Conservation (phyloP, 2,888 invertebrate species). For the Penaeus monodon region DNA sequence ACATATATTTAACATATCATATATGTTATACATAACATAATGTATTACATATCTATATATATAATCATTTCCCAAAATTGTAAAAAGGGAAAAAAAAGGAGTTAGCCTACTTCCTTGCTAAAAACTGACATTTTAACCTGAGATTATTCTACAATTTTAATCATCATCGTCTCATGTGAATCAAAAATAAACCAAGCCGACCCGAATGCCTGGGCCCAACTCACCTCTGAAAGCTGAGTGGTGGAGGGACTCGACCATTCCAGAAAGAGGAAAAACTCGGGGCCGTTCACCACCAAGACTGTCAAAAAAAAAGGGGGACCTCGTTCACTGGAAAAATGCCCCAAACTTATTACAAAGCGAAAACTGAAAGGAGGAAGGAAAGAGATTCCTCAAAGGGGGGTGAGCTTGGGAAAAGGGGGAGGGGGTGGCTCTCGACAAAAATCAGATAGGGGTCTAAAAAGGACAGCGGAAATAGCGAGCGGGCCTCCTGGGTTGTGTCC, state of each 20-base stretch:
- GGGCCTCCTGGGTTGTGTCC: slow-evolving; percentile 46
- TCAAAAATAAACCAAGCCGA: slow-evolving; percentile 18
- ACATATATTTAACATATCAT: too few relatives aligned
- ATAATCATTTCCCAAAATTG: too few relatives aligned
- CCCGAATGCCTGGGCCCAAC: slow-evolving; percentile 26
- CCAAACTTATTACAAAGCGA: too few relatives aligned
- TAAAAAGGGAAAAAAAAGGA: too few relatives aligned
- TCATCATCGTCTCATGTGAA: background rate
- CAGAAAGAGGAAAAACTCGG: slow-evolving; percentile 56
- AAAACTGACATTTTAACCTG: too few relatives aligned
- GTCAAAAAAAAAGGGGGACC: background rate
- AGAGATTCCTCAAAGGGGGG: too few relatives aligned
- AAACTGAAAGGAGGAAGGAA: too few relatives aligned
- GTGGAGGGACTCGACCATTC: slow-evolving; percentile 59
- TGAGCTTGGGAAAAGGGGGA: too few relatives aligned
- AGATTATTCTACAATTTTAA: too few relatives aligned
- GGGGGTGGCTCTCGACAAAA: background rate
- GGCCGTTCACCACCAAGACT: slow-evolving; percentile 34
- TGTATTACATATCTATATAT: too few relatives aligned
- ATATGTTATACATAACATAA: too few relatives aligned
- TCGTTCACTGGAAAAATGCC: background rate
- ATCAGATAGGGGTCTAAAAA: background rate
- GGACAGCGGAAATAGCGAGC: background rate
- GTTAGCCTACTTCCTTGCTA: too few relatives aligned
- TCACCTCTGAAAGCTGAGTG: slow-evolving; percentile 51